Evolutionary conservation across 2,797 vertebrate genomes (phyloP).

Genomic region (Lagodon rhomboides): DNA sequence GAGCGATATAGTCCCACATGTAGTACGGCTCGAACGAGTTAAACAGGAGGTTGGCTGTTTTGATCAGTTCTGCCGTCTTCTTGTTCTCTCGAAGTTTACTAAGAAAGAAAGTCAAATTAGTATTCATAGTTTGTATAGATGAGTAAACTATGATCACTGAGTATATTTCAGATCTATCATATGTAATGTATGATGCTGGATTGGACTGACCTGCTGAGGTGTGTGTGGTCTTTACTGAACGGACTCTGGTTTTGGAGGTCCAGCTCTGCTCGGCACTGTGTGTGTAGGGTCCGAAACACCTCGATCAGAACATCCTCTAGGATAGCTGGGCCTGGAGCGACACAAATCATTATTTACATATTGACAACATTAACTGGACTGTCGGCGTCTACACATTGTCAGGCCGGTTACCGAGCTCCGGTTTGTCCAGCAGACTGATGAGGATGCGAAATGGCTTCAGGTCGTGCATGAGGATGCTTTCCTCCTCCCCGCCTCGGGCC

Average conservation of each 20-base stretch:
- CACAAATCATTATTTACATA: background rate
- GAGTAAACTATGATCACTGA: background rate
- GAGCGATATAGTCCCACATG: constrained; percentile 99
- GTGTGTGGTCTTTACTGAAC: constrained; percentile 96
- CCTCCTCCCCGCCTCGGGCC: constrained; percentile 91
- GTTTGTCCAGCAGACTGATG: constrained; percentile 98
- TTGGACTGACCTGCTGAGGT: constrained; percentile 93
- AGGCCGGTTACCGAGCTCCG: constrained; percentile 92
- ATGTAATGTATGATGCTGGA: background rate
- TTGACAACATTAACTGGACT: background rate
- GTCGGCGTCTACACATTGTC: background rate
- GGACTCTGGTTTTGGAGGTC: constrained; percentile 93
- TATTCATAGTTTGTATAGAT: background rate
- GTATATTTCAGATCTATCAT: background rate
- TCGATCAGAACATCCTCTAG: constrained; percentile 98
- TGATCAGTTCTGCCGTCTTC: constrained; percentile 97
- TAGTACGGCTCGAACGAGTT: constrained; percentile 99
- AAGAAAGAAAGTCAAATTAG: constrained; percentile 44
- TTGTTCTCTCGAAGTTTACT: constrained; percentile 99
- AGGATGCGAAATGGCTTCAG: constrained; percentile 98
- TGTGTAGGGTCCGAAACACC: constrained; percentile 95
- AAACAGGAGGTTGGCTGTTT: constrained; percentile 98
- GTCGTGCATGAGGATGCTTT: constrained; percentile 95
- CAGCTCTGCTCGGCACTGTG: constrained; percentile 94
- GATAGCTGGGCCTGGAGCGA: constrained; percentile 93